Percentiles rank a stretch among this genome's conserved stretches.
phyloP scores from a whole-genome alignment of 2,113 vertebrate species.

The Xenopus laevis region DNA sequence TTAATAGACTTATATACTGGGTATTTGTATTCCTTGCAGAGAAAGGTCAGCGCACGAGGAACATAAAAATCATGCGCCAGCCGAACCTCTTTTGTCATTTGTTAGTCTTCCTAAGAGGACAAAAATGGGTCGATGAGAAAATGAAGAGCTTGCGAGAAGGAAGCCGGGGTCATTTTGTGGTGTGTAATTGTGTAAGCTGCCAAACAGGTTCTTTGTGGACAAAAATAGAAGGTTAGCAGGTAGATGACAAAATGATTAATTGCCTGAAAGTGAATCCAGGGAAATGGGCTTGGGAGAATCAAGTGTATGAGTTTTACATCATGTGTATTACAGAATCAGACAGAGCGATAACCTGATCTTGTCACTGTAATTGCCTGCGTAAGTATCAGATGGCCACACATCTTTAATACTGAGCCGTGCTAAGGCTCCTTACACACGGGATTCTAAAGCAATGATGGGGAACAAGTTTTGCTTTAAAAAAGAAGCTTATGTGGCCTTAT shows the following conservation, averaged over 20 bases:
- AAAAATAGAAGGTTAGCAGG: slow-evolving; percentile 60
- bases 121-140: slow-evolving; percentile 45
- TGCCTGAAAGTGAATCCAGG: slow-evolving; percentile 65
- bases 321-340: slow-evolving; percentile 45
- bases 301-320: slow-evolving; percentile 53
- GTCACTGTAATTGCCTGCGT: slow-evolving; percentile 49
- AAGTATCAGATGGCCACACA: slow-evolving; percentile 44
- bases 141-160: slow-evolving; percentile 43
- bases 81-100: slow-evolving; percentile 3
- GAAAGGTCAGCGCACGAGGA: slow-evolving; percentile 23
- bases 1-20: slow-evolving; percentile 25
- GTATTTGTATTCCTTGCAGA: slow-evolving; percentile 26
- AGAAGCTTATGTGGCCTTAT: not conserved
- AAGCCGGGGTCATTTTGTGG: slow-evolving; percentile 39
- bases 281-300: slow-evolving; percentile 60
- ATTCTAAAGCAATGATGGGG: not conserved
- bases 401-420: not conserved
- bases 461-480: not conserved
- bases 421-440: not conserved
- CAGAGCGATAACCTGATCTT: slow-evolving; percentile 54
- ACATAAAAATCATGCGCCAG: slow-evolving; percentile 25
- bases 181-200: slow-evolving; percentile 40
- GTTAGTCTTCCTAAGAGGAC: slow-evolving; percentile 34
- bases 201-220: slow-evolving; percentile 36
- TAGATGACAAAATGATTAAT: slow-evolving; percentile 73